Conservation (phyloP, 1,140 invertebrate species). For the Rhynchophorus ferrugineus region DNA sequence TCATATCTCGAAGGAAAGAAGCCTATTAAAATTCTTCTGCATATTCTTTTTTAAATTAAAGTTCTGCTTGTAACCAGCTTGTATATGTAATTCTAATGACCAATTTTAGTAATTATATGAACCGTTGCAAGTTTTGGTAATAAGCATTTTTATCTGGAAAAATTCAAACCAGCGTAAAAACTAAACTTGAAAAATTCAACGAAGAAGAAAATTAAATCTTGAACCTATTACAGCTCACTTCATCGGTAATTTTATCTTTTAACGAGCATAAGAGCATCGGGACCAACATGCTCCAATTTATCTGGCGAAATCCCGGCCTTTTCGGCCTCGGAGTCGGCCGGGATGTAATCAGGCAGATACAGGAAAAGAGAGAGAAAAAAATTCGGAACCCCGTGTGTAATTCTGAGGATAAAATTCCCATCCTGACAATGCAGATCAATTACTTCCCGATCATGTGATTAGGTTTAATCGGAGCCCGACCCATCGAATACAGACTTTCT, state of each 20-base stretch:
- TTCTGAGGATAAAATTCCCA: neutral
- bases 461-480: neutral
- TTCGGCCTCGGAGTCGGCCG: neutral
- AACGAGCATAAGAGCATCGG: neutral
- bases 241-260: neutral
- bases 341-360: neutral
- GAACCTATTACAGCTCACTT: neutral
- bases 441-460: neutral
- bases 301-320: neutral
- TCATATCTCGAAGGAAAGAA: too few relatives aligned
- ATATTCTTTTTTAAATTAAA: too few relatives aligned
- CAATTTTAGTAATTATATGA: too few relatives aligned
- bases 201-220: slow-evolving; percentile 5
- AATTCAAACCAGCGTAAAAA: too few relatives aligned
- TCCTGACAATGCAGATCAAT: neutral
- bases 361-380: neutral
- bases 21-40: too few relatives aligned
- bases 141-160: too few relatives aligned
- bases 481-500: neutral
- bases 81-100: too few relatives aligned
- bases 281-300: neutral
- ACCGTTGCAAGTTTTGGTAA: too few relatives aligned
- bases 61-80: too few relatives aligned
- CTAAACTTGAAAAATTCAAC: too few relatives aligned
- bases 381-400: neutral